Percentiles rank a stretch among this genome's conserved stretches.
phyloP scores from a whole-genome alignment of 2,888 invertebrate species.

The Callinectes sapidus region DNA sequence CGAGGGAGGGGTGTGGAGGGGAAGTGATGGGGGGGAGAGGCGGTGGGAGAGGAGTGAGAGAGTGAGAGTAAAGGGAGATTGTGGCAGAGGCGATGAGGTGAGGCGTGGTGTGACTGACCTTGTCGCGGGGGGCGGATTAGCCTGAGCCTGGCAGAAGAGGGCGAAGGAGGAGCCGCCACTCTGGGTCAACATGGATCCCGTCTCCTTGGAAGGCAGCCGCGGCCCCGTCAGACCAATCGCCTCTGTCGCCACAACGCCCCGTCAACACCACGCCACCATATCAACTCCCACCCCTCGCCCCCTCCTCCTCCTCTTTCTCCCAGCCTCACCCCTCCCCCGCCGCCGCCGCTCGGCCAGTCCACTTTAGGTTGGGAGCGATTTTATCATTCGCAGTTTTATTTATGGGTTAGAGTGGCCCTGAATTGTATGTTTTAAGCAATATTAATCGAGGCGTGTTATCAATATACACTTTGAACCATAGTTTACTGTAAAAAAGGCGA shows the following conservation, averaged over 20 bases:
- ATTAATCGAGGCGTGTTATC: constrained; percentile 22
- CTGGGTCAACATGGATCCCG: constrained; percentile 60
- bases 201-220: constrained; percentile 79
- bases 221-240: constrained; percentile 87
- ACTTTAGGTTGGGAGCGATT: constrained; percentile 26
- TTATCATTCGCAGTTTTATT: constrained; percentile 4
- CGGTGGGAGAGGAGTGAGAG: background rate
- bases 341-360: constrained; percentile 15
- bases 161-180: constrained; percentile 75
- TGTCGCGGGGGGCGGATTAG: constrained; percentile 83
- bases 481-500: constrained; percentile 5
- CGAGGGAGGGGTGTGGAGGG: background rate
- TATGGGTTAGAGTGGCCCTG: background rate
- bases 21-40: background rate
- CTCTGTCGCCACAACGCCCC: constrained; percentile 78
- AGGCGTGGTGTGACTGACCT: constrained; percentile 82
- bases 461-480: constrained; percentile 23
- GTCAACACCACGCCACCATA: background rate
- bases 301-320: background rate
- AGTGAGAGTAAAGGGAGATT: background rate
- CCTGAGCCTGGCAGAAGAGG: constrained; percentile 84
- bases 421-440: constrained; percentile 2
- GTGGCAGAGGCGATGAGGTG: constrained; percentile 79
- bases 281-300: background rate
- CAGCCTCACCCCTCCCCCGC: constrained; percentile 2